Evolutionary conservation across 2,888 invertebrate species (phyloP).

Genomic region (Brenthis hecate): DNA sequence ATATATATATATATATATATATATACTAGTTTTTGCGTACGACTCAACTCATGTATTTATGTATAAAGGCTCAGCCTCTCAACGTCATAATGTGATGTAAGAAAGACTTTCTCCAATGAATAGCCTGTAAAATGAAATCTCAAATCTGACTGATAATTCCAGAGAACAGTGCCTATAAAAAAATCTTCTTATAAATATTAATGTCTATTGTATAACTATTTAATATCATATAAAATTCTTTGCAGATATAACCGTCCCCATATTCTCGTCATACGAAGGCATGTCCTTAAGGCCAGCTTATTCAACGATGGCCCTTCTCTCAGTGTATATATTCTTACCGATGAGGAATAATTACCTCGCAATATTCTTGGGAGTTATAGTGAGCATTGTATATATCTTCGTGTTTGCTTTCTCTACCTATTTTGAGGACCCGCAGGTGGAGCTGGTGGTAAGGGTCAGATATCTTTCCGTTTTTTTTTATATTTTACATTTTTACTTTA

Average conservation of each 20-base stretch:
- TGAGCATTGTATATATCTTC: constrained; percentile 85
- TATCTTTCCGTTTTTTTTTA: neutral
- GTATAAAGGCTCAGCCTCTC: too few relatives aligned
- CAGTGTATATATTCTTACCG: constrained; percentile 92
- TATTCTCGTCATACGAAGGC: constrained; percentile 83
- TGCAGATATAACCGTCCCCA: constrained; percentile 85
- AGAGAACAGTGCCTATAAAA: neutral
- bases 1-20: too few relatives aligned
- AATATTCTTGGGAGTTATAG: constrained; percentile 85
- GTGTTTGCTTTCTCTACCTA: constrained; percentile 69
- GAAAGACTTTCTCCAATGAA: neutral
- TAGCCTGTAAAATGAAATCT: neutral
- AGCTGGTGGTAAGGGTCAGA: constrained; percentile 62
- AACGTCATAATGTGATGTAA: too few relatives aligned
- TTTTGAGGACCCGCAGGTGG: constrained; percentile 54
- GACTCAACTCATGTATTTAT: too few relatives aligned
- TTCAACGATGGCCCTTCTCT: constrained; percentile 87
- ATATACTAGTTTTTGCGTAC: too few relatives aligned
- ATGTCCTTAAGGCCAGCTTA: constrained; percentile 85
- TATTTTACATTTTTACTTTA: too few relatives aligned
- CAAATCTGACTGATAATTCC: neutral
- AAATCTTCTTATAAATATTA: too few relatives aligned
- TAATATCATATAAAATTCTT: constrained; percentile 37
- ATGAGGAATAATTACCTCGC: constrained; percentile 88
- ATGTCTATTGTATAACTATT: too few relatives aligned